These are phyloP conservation scores for Eristalis pertinax DNA, from an alignment of 2,888 invertebrate genomes.

Conservation along the genomic window DNA sequence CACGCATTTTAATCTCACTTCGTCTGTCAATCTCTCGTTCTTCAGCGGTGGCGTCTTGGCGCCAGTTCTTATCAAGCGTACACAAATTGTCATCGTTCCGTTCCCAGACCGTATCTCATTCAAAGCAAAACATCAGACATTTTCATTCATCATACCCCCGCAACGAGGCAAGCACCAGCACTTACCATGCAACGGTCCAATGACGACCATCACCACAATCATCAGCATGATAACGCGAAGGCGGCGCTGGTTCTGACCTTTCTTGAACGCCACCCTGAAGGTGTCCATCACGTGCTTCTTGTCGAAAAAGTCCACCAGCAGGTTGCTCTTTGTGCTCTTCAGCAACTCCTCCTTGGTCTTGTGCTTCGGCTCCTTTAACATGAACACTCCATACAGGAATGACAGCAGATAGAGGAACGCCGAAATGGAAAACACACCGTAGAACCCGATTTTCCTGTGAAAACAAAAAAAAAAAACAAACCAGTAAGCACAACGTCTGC, in stretches of 20 bases:
- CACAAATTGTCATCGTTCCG: no score
- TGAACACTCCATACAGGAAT: constrained; percentile 88
- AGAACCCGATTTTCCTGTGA: constrained; percentile 87
- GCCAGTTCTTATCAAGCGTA: no score
- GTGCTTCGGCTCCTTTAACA: constrained; percentile 85
- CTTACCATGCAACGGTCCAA: constrained; percentile 92
- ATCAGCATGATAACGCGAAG: constrained; percentile 89
- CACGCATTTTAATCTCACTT: no score
- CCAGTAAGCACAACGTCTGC: background rate
- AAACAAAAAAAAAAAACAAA: background rate
- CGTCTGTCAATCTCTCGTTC: no score
- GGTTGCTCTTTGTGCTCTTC: constrained; percentile 75
- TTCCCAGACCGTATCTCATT: no score
- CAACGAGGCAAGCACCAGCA: constrained; percentile 46
- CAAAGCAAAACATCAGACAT: background rate
- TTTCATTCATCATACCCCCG: background rate
- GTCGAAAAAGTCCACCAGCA: constrained; percentile 87
- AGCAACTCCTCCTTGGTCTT: constrained; percentile 75
- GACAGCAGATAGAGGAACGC: constrained; percentile 88
- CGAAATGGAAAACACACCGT: constrained; percentile 91
- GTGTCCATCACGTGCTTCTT: constrained; percentile 89
- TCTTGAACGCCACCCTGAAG: constrained; percentile 89
- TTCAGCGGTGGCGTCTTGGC: no score
- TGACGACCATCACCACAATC: constrained; percentile 91
- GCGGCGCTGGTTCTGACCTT: constrained; percentile 88